These are phyloP conservation scores for Pyrgilauda ruficollis DNA, from an alignment of 2,113 vertebrate species.

Conservation along the genomic window DNA sequence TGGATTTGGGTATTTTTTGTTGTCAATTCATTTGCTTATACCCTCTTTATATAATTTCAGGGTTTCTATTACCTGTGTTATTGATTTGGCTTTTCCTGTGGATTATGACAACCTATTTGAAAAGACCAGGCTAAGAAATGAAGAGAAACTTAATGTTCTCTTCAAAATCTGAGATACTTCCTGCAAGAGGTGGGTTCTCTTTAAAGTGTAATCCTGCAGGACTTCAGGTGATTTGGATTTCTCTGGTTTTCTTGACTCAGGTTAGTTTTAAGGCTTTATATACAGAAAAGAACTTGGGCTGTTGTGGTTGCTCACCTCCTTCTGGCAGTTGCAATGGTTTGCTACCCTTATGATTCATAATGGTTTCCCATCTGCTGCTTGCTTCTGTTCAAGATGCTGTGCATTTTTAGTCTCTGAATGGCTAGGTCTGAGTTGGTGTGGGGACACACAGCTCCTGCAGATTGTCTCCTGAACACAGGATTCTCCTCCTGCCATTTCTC, in stretches of 20 bases:
- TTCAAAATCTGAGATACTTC: neutral
- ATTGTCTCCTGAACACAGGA: neutral
- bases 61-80: neutral
- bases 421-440: neutral
- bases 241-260: neutral
- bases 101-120: neutral
- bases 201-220: neutral
- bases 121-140: neutral
- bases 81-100: neutral
- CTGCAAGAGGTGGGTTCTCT: neutral
- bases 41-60: neutral
- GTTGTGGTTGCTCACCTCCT: slow-evolving; percentile 37
- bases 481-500: neutral
- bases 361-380: slow-evolving; percentile 43
- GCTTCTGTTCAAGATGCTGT: slow-evolving; percentile 5
- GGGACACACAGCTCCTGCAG: neutral
- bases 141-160: neutral
- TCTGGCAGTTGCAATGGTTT: slow-evolving; percentile 36
- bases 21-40: neutral
- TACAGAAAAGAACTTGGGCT: neutral
- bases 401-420: slow-evolving; percentile 26
- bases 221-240: neutral
- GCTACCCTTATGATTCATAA: slow-evolving; percentile 51
- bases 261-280: neutral
- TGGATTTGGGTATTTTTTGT: neutral